Base-by-base conservation (phyloP, 2,888 invertebrate species). In the Macaria notata region DNA sequence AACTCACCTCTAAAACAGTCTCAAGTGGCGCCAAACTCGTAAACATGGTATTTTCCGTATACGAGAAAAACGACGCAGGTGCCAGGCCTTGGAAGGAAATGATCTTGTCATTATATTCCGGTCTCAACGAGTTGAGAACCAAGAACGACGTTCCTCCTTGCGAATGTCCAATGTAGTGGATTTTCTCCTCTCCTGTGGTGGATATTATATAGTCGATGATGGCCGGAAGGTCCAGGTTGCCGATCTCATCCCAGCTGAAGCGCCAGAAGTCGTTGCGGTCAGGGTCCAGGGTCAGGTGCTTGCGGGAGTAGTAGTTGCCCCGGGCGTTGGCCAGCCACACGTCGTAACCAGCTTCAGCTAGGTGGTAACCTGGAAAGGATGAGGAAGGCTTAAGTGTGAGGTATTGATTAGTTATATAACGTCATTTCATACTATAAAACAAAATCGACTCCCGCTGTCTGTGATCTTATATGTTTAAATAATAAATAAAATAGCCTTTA, bases 301-400 rank as follows among this genome's bases (percentile, higher is more conserved):
- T 64, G 7, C 92, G 84, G 4, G 93, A 93, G 75, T 94, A 95
- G 46, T 82, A 92, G 73, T 94, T 96, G 1, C 97, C 97, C 1
- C 97, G 92, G 9, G 93, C 93, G 77, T 96, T 97, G 0, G 95
- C 94, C 72, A 97, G 79, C 97, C 97, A 97, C 0, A 95, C 94
- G 66, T 95, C 95, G 68, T 93, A 95, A 9, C 94, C 94, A 45
- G 88, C 84, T 61, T 95, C 94, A 3, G 94, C 93, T 5, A 95
- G 78, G 4, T 88, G 56, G 66, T 86, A 87, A 1, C 67, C 85
- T 86, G 64, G 0, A 54, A 63, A 60, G 42, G 19, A 49, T 42
- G 9, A 43, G 8, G 5, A 29, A 29, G 3, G 5, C n/a, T 42
- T 4, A 1, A n/a, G 42, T n/a, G 3, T 19, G 19, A 19, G 19